phyloP scores from a whole-genome alignment of 2,888 invertebrate genomes.

The Iselma pallidipennis region DNA sequence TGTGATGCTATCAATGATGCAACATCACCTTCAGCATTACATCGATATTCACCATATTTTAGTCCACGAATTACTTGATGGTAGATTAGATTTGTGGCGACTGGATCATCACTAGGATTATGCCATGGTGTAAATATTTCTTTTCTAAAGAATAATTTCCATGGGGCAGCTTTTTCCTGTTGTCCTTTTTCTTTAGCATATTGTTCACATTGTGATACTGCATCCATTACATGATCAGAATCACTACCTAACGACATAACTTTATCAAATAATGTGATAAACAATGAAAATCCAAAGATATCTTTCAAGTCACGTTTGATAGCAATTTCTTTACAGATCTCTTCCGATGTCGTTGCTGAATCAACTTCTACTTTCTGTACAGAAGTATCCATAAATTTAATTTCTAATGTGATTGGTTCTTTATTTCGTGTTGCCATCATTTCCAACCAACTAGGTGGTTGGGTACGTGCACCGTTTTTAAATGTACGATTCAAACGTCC shows the following conservation, averaged over 20 bases:
- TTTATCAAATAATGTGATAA: constrained; percentile 88
- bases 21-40: constrained; percentile 79
- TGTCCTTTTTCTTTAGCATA: constrained; percentile 89
- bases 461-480: constrained; percentile 84
- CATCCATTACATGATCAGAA: constrained; percentile 92
- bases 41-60: constrained; percentile 91
- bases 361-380: constrained; percentile 82
- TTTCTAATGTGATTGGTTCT: constrained; percentile 77
- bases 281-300: constrained; percentile 89
- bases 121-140: constrained; percentile 95
- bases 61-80: constrained; percentile 86
- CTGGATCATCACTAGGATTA: constrained; percentile 77
- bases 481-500: constrained; percentile 80
- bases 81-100: constrained; percentile 88
- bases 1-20: constrained; percentile 89
- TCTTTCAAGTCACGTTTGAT: constrained; percentile 77
- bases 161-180: constrained; percentile 82
- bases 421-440: constrained; percentile 83
- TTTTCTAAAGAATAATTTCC: constrained; percentile 84
- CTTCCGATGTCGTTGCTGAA: constrained; percentile 88
- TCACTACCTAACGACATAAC: constrained; percentile 87
- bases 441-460: constrained; percentile 93
- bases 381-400: constrained; percentile 88
- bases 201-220: constrained; percentile 94
- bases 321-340: constrained; percentile 81